These are phyloP conservation scores for Palythoa heliodiscus DNA, from an alignment of 92 coral and sea anemone species.

Conservation along the genomic window DNA sequence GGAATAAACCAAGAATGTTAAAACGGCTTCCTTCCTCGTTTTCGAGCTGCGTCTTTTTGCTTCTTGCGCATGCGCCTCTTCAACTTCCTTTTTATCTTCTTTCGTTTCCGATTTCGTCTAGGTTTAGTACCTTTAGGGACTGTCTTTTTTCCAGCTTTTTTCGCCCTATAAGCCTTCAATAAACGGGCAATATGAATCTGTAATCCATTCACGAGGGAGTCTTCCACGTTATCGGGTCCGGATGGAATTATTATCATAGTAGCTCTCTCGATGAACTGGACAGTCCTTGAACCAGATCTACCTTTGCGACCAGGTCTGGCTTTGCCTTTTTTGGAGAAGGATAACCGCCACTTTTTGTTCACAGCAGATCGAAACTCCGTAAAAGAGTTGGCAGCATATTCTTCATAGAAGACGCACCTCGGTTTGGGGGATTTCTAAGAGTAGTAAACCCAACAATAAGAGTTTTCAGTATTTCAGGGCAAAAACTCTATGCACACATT, in stretches of 20 bases:
- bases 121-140: conserved; percentile 6
- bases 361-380: conserved; percentile 81
- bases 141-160: conserved; percentile 29
- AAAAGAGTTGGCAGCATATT: conserved; percentile 75
- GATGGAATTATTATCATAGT: conserved; percentile 78
- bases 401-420: conserved; percentile 83
- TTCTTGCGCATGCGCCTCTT: conserved; percentile 47
- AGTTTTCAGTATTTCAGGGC: neutral
- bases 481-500: neutral
- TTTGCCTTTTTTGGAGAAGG: conserved; percentile 82
- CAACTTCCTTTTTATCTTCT: conserved; percentile 53
- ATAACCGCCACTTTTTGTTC: conserved; percentile 71
- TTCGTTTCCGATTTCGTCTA: conserved; percentile 37
- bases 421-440: conserved; percentile 63
- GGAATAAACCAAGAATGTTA: neutral
- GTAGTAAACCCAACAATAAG: neutral
- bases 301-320: conserved; percentile 87
- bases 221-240: conserved; percentile 57
- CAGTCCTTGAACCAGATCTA: conserved; percentile 69
- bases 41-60: conserved; percentile 41
- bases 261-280: conserved; percentile 81
- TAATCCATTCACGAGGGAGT: conserved; percentile 71
- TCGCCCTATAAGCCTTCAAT: conserved; percentile 64
- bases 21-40: conserved; percentile 21
- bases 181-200: conserved; percentile 77